A percentile compares a stretch with the other conserved stretches of the same genome.
Conservation (phyloP, 1,140 invertebrate species). For the Zaprionus davidi region DNA sequence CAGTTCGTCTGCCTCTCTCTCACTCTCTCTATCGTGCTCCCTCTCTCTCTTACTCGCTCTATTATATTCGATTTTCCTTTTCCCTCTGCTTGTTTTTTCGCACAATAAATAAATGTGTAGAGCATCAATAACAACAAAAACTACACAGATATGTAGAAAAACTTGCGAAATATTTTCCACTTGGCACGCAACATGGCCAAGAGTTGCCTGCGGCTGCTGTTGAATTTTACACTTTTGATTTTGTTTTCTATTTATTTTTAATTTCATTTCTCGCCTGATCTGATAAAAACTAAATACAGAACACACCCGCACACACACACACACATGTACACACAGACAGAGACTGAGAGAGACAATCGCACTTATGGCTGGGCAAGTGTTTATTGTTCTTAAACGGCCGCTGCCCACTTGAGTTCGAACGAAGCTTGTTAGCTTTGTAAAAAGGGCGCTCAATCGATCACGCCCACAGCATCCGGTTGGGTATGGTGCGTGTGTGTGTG, state of each 20-base stretch:
- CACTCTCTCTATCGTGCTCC: constrained; percentile 24
- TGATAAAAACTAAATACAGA: constrained; percentile 62
- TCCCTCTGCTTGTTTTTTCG: constrained; percentile 49
- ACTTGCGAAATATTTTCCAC: constrained; percentile 83
- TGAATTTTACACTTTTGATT: constrained; percentile 80
- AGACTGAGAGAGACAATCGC: neutral
- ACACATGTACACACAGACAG: neutral
- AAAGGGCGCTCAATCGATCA: constrained; percentile 35
- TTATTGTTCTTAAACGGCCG: constrained; percentile 49
- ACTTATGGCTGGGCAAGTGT: constrained; percentile 69
- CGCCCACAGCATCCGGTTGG: constrained; percentile 40
- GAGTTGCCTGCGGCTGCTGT: constrained; percentile 19
- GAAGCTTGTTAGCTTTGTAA: constrained; percentile 47
- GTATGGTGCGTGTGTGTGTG: constrained; percentile 1
- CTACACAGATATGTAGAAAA: constrained; percentile 53
- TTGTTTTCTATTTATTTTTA: constrained; percentile 70
- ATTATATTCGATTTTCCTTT: constrained; percentile 21
- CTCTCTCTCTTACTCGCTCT: neutral
- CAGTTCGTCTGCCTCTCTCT: constrained; percentile 27
- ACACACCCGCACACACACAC: constrained; percentile 2
- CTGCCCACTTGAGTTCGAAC: constrained; percentile 42
- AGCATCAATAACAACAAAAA: constrained; percentile 20
- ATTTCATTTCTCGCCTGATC: constrained; percentile 63
- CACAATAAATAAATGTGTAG: constrained; percentile 76
- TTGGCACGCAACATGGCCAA: constrained; percentile 77